Evolutionary conservation across 2,113 vertebrate genomes (phyloP), one percentile per base, ranked within the genome.

Genomic region (Microtus montanus): DNA sequence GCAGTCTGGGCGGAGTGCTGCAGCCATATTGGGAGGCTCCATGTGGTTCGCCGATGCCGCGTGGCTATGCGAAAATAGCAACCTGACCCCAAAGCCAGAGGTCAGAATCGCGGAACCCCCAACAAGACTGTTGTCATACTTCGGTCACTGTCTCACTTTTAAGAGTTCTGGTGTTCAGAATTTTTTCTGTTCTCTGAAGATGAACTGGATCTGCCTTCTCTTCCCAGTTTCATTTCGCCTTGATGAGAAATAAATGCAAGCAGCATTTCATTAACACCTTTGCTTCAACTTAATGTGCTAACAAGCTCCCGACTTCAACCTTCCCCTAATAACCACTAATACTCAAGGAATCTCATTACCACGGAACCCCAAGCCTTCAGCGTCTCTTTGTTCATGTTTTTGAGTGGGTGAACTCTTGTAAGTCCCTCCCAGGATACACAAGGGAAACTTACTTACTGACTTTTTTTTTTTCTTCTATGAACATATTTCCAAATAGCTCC

Each of bases 181-280:
- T 94, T 93, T 49, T 79, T 92, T 78, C 52, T 41, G 17, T 8
- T 4, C 28, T 11, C 49, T 78, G 58, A 93, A 87, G 68, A 96
- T 88, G 61, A 93, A 86, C 82, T 92, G 91, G 90, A 86, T 73
- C 88, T 94, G 90, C 90, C 78, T 93, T 13, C 78, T 92, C 82
- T 79, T 86, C 73, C 44, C 35, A 88, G 49, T 88, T 93, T 95
- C 63, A 88, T 96, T 96, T 94, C 89, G 63, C 66, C 91, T 93
- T 95, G 93, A 97, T 94, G 93, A 95, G 87, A 95, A 91, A 83
- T 89, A 96, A 96, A 97, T 94, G 88, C 90, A 92, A 96, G 91
- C 92, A 35, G 73, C 47, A 61, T 90, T 96, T 90, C 77, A 94
- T 97, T 96, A 90, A 83, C 77, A 95, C 78, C 77, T 96, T 83